Evolutionary conservation across 2,888 invertebrate genomes (phyloP).

Genomic region (Ennomos fuscantarius): DNA sequence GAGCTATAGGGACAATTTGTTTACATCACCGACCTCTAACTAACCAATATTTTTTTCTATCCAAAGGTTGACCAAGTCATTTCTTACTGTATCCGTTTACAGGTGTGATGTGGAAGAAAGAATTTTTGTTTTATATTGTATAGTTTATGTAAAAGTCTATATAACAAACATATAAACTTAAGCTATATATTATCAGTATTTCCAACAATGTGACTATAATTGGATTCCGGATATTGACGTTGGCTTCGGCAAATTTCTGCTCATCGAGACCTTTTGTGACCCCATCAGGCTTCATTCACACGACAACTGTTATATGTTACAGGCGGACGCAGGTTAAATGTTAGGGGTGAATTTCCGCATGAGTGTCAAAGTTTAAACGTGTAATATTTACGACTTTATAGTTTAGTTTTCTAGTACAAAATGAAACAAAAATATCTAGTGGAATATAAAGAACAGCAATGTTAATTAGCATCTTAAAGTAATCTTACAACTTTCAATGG

Average conservation of each 20-base stretch:
- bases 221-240: constrained; percentile 53
- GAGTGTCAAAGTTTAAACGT: constrained; percentile 9
- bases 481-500: constrained; percentile 10
- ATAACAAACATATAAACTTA: constrained; percentile 16
- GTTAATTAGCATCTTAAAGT: constrained; percentile 15
- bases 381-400: background rate
- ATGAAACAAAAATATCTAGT: no score
- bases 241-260: constrained; percentile 46
- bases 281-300: constrained; percentile 37
- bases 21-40: no score
- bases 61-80: no score
- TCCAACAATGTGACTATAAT: constrained; percentile 54
- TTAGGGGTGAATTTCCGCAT: constrained; percentile 12
- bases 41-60: no score
- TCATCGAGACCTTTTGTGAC: constrained; percentile 49
- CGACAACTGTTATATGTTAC: constrained; percentile 28
- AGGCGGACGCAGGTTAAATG: constrained; percentile 31
- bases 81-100: no score
- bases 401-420: background rate
- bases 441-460: background rate
- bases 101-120: no score
- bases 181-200: constrained; percentile 34
- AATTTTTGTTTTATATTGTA: no score
- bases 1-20: no score
- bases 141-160: no score